Evolutionary conservation across 2,113 vertebrate species (phyloP).

Genomic region (Nematolebias whitei): DNA sequence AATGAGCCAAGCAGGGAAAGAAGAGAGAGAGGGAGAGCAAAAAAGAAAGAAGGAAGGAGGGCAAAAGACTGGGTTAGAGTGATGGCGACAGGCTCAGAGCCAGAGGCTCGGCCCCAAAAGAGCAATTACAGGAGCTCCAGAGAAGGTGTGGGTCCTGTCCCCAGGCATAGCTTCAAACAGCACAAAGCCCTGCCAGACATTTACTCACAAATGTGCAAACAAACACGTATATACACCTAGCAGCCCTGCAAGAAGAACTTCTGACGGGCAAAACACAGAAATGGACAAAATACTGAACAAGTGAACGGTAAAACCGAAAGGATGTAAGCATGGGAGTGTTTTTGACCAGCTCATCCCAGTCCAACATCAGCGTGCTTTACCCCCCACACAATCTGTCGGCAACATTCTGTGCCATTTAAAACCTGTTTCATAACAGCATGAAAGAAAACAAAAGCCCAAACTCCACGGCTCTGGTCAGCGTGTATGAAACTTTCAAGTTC

Average conservation of each 20-base stretch:
- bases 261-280: conserved; percentile 14
- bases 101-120: conserved; percentile 72
- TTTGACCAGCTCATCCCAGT: conserved; percentile 19
- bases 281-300: conserved; percentile 18
- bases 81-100: conserved; percentile 60
- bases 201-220: conserved; percentile 14
- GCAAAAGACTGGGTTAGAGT: conserved; percentile 54
- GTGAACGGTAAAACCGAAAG: conserved; percentile 19
- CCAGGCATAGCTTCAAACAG: conserved; percentile 61
- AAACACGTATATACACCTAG: conserved; percentile 27
- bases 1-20: conserved; percentile 68
- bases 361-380: background rate
- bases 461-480: conserved; percentile 37
- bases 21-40: conserved; percentile 27
- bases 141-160: conserved; percentile 67
- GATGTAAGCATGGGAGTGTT: conserved; percentile 12
- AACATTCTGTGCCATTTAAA: conserved; percentile 39
- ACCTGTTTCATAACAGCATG: conserved; percentile 43
- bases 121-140: conserved; percentile 74
- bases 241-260: conserved; percentile 1
- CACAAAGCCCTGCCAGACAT: conserved; percentile 54
- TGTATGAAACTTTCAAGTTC: conserved; percentile 47
- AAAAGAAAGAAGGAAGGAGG: conserved; percentile 22
- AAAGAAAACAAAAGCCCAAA: conserved; percentile 39
- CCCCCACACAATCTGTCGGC: conserved; percentile 9